These are phyloP conservation scores for Eristalis arbustorum DNA, from an alignment of 2,888 invertebrate species.

Conservation along the genomic window DNA sequence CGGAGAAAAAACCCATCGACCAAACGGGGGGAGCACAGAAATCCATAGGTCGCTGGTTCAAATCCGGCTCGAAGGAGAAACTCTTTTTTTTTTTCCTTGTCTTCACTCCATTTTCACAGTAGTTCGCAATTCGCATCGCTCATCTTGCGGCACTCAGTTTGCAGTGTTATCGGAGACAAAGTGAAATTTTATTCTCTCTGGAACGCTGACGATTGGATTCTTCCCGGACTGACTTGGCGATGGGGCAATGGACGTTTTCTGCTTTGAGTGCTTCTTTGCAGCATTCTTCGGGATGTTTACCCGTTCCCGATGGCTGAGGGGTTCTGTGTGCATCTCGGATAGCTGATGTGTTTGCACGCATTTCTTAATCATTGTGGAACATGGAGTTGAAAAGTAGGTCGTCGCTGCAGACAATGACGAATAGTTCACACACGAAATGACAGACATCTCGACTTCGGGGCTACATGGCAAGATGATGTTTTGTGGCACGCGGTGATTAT, in stretches of 20 bases:
- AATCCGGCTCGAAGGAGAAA: constrained; percentile 72
- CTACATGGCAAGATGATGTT: neutral
- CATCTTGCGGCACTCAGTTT: neutral
- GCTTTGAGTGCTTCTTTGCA: neutral
- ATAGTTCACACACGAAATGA: neutral
- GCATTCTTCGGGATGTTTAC: neutral
- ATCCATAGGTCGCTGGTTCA: constrained; percentile 74
- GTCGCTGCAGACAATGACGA: neutral
- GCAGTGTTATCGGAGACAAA: neutral
- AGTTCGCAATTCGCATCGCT: too few species aligned
- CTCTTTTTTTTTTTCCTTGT: neutral
- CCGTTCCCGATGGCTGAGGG: neutral
- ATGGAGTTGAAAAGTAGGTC: neutral
- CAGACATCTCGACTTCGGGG: neutral
- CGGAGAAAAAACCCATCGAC: neutral
- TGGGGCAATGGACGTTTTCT: neutral
- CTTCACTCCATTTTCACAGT: neutral
- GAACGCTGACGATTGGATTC: neutral
- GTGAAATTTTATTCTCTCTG: neutral
- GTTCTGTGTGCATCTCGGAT: neutral
- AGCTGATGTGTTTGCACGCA: neutral
- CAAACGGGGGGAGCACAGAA: constrained; percentile 7
- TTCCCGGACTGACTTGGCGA: neutral
- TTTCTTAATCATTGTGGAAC: neutral
- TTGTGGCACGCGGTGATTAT: too few species aligned